These are phyloP conservation scores for Rhyacichthys aspro DNA, from an alignment of 2,797 vertebrate genomes.

Conservation along the genomic window DNA sequence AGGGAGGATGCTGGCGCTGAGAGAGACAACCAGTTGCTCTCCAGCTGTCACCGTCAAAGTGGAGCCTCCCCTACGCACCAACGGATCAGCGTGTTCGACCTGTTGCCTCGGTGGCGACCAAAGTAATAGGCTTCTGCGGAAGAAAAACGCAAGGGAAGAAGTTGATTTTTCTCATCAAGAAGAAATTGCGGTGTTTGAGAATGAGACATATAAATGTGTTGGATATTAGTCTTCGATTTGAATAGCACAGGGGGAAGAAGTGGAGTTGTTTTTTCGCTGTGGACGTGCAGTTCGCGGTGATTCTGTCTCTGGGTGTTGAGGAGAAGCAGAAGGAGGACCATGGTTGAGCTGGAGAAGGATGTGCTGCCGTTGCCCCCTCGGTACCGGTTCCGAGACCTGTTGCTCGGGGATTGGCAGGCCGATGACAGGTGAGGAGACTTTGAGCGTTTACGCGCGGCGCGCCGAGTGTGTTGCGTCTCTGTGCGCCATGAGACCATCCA, in stretches of 20 bases:
- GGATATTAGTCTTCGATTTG: conserved; percentile 44
- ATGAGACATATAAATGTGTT: conserved; percentile 53
- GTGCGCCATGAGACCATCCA: conserved; percentile 19
- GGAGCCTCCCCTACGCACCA: conserved; percentile 60
- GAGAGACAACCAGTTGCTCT: conserved; percentile 78
- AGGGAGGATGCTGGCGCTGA: conserved; percentile 61
- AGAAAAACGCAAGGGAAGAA: conserved; percentile 20
- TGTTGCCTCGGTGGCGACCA: conserved; percentile 65
- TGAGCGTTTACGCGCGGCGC: conserved; percentile 69
- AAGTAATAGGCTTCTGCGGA: conserved; percentile 40
- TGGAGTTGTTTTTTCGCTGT: conserved; percentile 48
- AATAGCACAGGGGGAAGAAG: conserved; percentile 55
- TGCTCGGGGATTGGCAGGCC: conserved; percentile 87
- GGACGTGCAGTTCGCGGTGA: conserved; percentile 56
- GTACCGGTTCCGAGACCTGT: conserved; percentile 88
- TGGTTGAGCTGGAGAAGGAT: conserved; percentile 85
- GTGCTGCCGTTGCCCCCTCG: conserved; percentile 85
- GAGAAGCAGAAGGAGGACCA: conserved; percentile 54
- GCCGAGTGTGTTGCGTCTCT: conserved; percentile 42
- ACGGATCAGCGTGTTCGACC: conserved; percentile 65
- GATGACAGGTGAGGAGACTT: conserved; percentile 81
- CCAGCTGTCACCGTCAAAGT: conserved; percentile 64
- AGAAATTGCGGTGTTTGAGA: conserved; percentile 30
- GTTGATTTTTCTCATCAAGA: conserved; percentile 24
- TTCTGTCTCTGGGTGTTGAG: conserved; percentile 48